Percentiles rank a stretch among this genome's conserved stretches.
Conservation (phyloP, 2,113 vertebrate species). For the Otis tarda region DNA sequence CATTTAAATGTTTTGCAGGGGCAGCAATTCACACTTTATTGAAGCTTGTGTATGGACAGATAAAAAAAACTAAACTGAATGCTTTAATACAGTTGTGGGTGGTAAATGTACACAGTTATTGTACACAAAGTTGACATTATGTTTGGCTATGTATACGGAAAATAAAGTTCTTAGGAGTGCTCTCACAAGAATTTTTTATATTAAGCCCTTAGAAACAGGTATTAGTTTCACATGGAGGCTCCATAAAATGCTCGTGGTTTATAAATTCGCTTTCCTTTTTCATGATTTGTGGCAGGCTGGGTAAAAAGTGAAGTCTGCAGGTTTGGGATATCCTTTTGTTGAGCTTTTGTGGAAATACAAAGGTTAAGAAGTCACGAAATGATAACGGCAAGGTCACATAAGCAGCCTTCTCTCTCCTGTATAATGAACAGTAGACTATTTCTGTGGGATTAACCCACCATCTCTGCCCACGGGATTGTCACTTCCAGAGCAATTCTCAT, state of each 20-base stretch:
- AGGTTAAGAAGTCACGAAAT: background rate
- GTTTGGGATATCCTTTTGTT: background rate
- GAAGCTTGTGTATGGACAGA: background rate
- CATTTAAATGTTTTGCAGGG: background rate
- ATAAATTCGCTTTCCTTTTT: background rate
- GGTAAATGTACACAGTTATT: background rate
- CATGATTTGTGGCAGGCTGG: background rate
- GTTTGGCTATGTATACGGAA: background rate
- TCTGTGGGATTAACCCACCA: background rate
- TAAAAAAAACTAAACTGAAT: background rate
- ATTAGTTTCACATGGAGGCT: background rate
- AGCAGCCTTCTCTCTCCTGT: background rate
- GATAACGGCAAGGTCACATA: background rate
- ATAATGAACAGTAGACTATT: background rate
- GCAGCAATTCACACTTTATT: background rate
- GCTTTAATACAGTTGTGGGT: background rate
- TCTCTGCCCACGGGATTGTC: background rate
- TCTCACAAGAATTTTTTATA: background rate
- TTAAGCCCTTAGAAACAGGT: background rate
- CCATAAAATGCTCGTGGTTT: background rate
- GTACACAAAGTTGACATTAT: background rate
- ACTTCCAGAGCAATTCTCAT: background rate
- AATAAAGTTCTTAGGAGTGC: background rate
- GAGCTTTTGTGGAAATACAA: background rate
- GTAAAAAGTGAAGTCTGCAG: background rate